Evolutionary conservation across 1,140 invertebrate species (phyloP), one percentile per base, ranked within the genome.

Genomic region (Frieseomelitta varia): DNA sequence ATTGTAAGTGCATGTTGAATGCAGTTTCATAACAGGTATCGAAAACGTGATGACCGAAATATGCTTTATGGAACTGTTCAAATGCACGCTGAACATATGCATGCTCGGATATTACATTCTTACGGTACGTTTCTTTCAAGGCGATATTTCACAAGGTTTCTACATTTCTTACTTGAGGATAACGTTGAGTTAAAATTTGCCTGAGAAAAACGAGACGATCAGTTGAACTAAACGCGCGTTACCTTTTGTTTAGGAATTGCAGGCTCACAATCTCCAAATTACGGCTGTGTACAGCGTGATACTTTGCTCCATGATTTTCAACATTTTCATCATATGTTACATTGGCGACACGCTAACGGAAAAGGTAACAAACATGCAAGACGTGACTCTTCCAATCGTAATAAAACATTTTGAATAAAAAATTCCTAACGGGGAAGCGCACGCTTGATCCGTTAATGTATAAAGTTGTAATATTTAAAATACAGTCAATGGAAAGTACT

Each of bases 41-140:
- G 92, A 93, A 63, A 72, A 87, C 27, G 82, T 92, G 55, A 86
- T 93, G 55, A 91, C 86, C 73, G 75, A 87, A 68, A 88, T 92
- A 78, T 92, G 91, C 73, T 83, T 94, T 30, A 87, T 92, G 19
- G 92, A 93, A 89, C 80, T 93, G 65, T 72, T 90, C 14, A 92
- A 92, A 4, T 93, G 92, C 55, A 93, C 91, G 0, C 21, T 93
- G 61, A 90, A 91, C 17, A 92, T 93, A 73, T 94, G 93, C 75
- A 89, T 92, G 39, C 83, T 93, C 21, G 91, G 90, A 56, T 93
- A 93, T 86, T 93, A 91, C 73, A 91, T 91, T 15, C 88, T 93
- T 30, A 87, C 82, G 89, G 93, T 92, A 90, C n/a, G 87, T 67
- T 34, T 10, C 14, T 10, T 4, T 27, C 27, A 15, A 47, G 12